Evolutionary conservation across 2,113 vertebrate species (phyloP), one percentile per base, ranked within the genome.

Genomic region (Sinocyclocheilus rhinocerous): DNA sequence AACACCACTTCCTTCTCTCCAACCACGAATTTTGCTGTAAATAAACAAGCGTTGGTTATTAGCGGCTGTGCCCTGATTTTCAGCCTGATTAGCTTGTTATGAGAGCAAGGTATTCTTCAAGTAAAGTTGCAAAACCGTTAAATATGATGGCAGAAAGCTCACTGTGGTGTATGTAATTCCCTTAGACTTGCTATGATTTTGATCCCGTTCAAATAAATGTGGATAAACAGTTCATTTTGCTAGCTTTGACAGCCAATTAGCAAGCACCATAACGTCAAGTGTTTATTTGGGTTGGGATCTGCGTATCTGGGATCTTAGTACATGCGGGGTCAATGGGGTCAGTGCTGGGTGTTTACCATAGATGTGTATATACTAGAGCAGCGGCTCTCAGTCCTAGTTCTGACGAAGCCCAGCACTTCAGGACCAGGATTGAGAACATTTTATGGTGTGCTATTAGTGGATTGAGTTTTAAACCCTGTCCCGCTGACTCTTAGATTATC

Each of bases 381-480:
- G 15, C 42, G n/a, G 0, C 12, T 75, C 72, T 75, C 11, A 75
- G 42, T 48, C 13, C 42, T 48, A 13, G 42, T 48, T 26, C 22
- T 75, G 72, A 10, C 15, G 39, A 7, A 75, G 22, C 22, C 72
- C 42, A 50, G 73, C 73, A 20, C 76, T 33, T 77, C 24, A 77
- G 76, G 16, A 55, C 26, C 26, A 77, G 76, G 50, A 55, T 33
- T 77, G 76, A 55, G 45, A 52, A 55, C 24, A 77, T 55, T 1
- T 20, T 42, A 82, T 69, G 10, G 36, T 82, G 50, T 52, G 65
- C 63, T n/a, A 65, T 76, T 52, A 77, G 61, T 78, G 39, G 65
- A 42, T 18, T 81, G 20, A 72, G 48, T 80, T 36, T 33, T 69
- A 79, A 67, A 70, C 6, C 29, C 75, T 59, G 18, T 15, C 63